Evolutionary conservation across 2,113 vertebrate genomes (phyloP).

Genomic region (Grallaria varia): DNA sequence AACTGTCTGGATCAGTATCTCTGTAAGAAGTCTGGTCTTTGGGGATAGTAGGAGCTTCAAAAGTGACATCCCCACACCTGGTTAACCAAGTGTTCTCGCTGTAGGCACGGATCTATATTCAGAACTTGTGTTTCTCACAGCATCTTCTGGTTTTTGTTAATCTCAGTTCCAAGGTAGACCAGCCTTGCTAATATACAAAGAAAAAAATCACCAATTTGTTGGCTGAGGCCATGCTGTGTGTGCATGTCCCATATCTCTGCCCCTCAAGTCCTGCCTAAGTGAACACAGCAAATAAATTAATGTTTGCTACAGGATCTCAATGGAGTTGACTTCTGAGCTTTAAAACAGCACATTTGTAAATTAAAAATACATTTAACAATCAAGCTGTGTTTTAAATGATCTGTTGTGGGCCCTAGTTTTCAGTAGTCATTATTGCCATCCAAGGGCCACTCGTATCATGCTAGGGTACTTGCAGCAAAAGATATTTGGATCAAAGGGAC

Average conservation of each 20-base stretch:
- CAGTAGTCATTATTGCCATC: neutral
- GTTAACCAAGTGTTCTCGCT: neutral
- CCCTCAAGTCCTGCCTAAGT: neutral
- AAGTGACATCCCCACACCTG: fast-evolving
- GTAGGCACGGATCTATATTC: neutral
- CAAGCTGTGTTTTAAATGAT: neutral
- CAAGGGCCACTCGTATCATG: neutral
- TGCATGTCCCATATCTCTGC: neutral
- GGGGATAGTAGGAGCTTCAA: neutral
- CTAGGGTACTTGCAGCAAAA: neutral
- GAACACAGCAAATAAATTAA: neutral
- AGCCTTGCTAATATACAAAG: neutral
- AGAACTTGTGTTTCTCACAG: neutral
- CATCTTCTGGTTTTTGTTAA: neutral
- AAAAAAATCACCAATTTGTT: fast-evolving
- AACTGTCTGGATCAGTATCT: neutral
- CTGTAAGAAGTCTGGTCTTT: neutral
- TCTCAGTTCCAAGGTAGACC: neutral
- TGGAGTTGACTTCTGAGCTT: neutral
- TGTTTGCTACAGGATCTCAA: neutral
- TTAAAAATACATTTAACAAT: neutral
- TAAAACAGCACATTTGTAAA: neutral
- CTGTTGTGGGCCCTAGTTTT: neutral
- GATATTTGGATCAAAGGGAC: constrained; percentile 34
- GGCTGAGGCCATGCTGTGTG: neutral